A percentile compares a stretch with the other conserved stretches of the same genome.
These are phyloP conservation scores for Ormyrus nitidulus DNA, from an alignment of 2,888 invertebrate species.

Conservation along the genomic window DNA sequence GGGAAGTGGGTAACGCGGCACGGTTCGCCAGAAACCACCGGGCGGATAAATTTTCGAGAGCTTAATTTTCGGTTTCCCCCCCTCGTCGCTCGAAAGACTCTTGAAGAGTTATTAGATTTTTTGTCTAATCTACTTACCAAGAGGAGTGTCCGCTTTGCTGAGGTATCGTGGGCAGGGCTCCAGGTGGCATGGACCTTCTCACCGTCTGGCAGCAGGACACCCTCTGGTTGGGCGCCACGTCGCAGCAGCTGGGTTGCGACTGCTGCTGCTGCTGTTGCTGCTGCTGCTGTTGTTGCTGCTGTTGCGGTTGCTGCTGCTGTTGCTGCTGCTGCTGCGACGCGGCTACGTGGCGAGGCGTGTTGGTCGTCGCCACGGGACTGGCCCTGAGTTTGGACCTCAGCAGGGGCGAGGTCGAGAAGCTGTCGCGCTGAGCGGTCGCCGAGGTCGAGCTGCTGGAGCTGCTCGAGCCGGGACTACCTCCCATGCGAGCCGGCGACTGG, in stretches of 20 bases:
- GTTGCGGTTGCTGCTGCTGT: conserved; percentile 68
- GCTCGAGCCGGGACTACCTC: conserved; percentile 76
- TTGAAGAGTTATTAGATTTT: too few species aligned
- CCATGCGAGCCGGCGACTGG: conserved; percentile 70
- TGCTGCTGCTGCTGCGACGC: conserved; percentile 63
- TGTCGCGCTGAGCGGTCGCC: conserved; percentile 70
- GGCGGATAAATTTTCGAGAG: too few species aligned
- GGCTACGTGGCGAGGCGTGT: conserved; percentile 63
- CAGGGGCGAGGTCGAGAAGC: conserved; percentile 73
- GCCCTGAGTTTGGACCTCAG: conserved; percentile 73
- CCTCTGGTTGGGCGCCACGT: conserved; percentile 77
- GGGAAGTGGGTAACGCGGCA: too few species aligned
- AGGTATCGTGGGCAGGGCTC: conserved; percentile 72
- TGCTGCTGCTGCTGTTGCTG: conserved; percentile 26
- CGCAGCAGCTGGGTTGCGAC: conserved; percentile 71
- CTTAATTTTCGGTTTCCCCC: too few species aligned
- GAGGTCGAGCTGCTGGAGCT: conserved; percentile 77
- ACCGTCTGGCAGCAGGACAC: conserved; percentile 78
- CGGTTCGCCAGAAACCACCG: too few species aligned
- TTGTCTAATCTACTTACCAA: conserved; percentile 66
- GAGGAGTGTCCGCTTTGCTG: conserved; percentile 65
- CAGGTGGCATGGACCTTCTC: conserved; percentile 79
- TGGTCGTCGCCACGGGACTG: conserved; percentile 62
- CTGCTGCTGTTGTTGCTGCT: conserved; percentile 31
- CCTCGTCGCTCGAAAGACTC: too few species aligned